phyloP scores from a whole-genome alignment of 2,113 vertebrate genomes.

The Urocynchramus pylzowi region DNA sequence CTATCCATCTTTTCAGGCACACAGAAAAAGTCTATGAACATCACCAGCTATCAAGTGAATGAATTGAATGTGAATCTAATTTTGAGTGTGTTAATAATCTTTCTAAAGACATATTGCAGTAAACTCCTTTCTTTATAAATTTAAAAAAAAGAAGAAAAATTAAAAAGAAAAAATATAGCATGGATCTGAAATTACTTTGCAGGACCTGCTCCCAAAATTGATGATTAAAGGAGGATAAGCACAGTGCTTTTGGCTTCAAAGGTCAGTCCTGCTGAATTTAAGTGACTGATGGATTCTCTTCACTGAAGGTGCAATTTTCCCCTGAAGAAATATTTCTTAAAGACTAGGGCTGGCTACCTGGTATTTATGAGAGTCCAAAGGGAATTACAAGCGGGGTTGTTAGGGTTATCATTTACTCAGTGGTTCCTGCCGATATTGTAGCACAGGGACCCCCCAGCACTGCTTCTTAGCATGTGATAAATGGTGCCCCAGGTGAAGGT shows the following conservation, averaged over 20 bases:
- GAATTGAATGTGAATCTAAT: background rate
- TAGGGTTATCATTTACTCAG: slow-evolving; percentile 28
- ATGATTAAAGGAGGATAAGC: slow-evolving; percentile 3
- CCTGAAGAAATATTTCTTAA: slow-evolving; percentile 19
- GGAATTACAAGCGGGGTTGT: slow-evolving; percentile 7
- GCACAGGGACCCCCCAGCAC: background rate
- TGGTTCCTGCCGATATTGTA: background rate
- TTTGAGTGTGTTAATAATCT: background rate
- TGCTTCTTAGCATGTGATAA: slow-evolving; percentile 10
- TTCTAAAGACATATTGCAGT: background rate
- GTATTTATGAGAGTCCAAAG: slow-evolving; percentile 22
- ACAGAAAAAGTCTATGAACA: background rate
- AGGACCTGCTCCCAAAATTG: background rate
- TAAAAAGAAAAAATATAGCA: background rate
- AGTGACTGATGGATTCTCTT: slow-evolving; percentile 29
- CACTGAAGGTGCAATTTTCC: slow-evolving; percentile 10
- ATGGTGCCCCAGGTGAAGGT: background rate
- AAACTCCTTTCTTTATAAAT: background rate
- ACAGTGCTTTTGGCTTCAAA: background rate
- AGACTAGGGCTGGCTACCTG: background rate
- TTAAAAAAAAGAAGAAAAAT: background rate
- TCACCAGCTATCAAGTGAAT: background rate
- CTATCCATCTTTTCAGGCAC: background rate
- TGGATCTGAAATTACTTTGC: background rate
- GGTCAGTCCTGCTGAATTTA: slow-evolving; percentile 8